These are phyloP conservation scores for Ischnura elegans DNA, from an alignment of 2,888 invertebrate species.

Conservation along the genomic window DNA sequence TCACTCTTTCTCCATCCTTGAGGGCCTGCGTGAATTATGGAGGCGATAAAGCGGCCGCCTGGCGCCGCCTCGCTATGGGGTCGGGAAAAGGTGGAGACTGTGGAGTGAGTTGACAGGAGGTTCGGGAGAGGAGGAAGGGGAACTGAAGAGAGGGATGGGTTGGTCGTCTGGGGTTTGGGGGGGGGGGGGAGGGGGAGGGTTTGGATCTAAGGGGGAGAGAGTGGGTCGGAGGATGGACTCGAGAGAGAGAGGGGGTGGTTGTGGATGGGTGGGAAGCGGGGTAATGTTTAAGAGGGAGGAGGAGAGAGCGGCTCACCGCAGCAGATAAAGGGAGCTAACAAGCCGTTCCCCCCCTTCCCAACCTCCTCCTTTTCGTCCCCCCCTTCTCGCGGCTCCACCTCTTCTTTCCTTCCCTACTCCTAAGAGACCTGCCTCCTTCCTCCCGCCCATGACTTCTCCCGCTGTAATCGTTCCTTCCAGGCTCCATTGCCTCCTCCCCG, in stretches of 20 bases:
- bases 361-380: background rate
- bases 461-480: background rate
- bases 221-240: background rate
- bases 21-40: constrained; percentile 62
- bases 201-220: constrained; percentile 17
- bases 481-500: background rate
- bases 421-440: background rate
- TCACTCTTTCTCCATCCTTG: constrained; percentile 40
- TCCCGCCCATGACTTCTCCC: background rate
- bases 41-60: constrained; percentile 57
- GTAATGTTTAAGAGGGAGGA: background rate
- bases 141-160: background rate
- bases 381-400: background rate
- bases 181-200: background rate
- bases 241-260: background rate
- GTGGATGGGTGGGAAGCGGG: background rate
- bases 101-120: constrained; percentile 34
- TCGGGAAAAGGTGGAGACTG: constrained; percentile 39
- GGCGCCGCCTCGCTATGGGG: constrained; percentile 54
- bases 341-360: constrained; percentile 22
- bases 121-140: background rate
- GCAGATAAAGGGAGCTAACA: constrained; percentile 64
- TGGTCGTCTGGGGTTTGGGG: background rate
- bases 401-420: background rate
- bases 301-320: constrained; percentile 52